A percentile compares a stretch with the other conserved stretches of the same genome.
Conservation (phyloP, 2,888 invertebrate species). For the Amphimallon solstitiale region DNA sequence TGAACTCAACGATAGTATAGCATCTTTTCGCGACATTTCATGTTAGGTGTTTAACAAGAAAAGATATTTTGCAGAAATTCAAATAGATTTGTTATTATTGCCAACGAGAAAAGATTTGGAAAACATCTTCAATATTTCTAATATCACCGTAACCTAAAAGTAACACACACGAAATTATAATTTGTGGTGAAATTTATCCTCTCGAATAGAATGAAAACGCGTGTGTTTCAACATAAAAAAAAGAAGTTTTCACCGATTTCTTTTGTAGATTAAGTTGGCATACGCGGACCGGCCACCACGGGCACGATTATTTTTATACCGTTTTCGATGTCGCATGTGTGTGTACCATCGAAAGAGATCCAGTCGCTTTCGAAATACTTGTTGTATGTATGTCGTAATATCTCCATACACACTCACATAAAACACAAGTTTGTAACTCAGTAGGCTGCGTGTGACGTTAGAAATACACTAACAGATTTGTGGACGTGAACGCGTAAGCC, state of each 20-base stretch:
- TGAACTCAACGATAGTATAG: no score
- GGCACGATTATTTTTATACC: conserved; percentile 26
- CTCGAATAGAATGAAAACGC: neutral
- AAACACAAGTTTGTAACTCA: conserved; percentile 38
- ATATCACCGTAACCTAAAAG: no score
- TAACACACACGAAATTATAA: no score
- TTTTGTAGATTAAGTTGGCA: conserved; percentile 15
- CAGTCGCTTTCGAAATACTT: conserved; percentile 26
- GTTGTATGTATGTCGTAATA: conserved; percentile 29
- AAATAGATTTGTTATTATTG: no score
- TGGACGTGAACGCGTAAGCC: conserved; percentile 34
- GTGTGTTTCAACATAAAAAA: conserved; percentile 10
- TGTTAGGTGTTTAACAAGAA: no score
- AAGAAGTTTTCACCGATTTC: conserved; percentile 26
- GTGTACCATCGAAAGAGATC: conserved; percentile 31
- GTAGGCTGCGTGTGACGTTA: conserved; percentile 44
- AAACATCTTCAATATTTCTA: no score
- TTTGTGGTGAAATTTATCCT: conserved; percentile 10
- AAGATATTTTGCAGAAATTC: no score
- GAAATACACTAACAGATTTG: conserved; percentile 42
- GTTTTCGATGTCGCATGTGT: conserved; percentile 23
- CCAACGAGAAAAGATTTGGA: no score
- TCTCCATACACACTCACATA: conserved; percentile 29
- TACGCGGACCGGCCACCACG: neutral
- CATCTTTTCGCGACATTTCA: no score